phyloP scores from a whole-genome alignment of 2,888 invertebrate genomes.

The Sesamia inferens region DNA sequence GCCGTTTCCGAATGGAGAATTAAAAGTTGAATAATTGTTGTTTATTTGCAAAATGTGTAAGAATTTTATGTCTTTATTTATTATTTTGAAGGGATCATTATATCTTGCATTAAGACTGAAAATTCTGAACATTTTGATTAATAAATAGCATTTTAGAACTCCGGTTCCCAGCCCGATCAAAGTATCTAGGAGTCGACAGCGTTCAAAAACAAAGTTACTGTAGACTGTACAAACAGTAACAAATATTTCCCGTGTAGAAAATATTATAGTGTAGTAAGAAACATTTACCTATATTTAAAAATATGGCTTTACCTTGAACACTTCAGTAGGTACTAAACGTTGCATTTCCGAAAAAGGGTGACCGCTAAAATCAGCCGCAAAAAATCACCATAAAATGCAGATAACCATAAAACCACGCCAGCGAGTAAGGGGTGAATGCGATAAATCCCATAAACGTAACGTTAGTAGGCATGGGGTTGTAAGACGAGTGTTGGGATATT shows the following conservation, averaged over 20 bases:
- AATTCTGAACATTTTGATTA: no score
- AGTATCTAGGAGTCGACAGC: no score
- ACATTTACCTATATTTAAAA: background rate
- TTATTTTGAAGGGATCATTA: background rate
- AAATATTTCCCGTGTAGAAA: no score
- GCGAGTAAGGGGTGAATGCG: conserved; percentile 60
- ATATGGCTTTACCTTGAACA: background rate
- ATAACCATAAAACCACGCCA: conserved; percentile 71
- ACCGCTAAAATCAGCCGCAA: conserved; percentile 52
- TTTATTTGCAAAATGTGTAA: background rate
- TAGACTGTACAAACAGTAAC: no score
- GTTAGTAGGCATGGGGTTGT: conserved; percentile 63
- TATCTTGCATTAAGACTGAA: no score
- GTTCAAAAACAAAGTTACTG: no score
- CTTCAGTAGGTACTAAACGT: background rate
- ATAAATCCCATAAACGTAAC: conserved; percentile 63
- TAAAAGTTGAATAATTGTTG: background rate
- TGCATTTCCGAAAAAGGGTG: conserved; percentile 27
- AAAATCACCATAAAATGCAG: conserved; percentile 74
- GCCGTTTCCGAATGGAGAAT: background rate
- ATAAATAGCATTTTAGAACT: no score
- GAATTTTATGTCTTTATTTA: background rate
- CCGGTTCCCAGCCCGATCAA: no score
- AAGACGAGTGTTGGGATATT: conserved; percentile 20
- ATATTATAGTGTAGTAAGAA: no score